Evolutionary conservation across 2,113 vertebrate genomes (phyloP).

Genomic region (crab-eating macaque (Macaca fascicularis)): T2T-MFA8v1.1 NC_088389.1:88925501-88926000

Average conservation of each 20-base stretch:
- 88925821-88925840: background rate
- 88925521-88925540: constrained; percentile 7
- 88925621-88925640: background rate
- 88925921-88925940: background rate
- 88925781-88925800: background rate
- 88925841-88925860: background rate
- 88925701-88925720: background rate
- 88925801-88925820: background rate
- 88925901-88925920: background rate
- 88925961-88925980: background rate
- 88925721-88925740: background rate
- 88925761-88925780: background rate
- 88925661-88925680: constrained; percentile 10
- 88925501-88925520: constrained; percentile 33
- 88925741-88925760: background rate
- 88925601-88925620: constrained; percentile 13
- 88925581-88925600: constrained; percentile 32
- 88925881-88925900: background rate
- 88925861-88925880: background rate
- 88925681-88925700: background rate
- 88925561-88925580: constrained; percentile 44
- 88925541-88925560: constrained; percentile 55
- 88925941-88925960: constrained; percentile 1
- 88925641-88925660: background rate
- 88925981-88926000: background rate